These are phyloP conservation scores for Orchesellides sinensis DNA, from an alignment of 2,888 invertebrate genomes.

Conservation along the genomic window DNA sequence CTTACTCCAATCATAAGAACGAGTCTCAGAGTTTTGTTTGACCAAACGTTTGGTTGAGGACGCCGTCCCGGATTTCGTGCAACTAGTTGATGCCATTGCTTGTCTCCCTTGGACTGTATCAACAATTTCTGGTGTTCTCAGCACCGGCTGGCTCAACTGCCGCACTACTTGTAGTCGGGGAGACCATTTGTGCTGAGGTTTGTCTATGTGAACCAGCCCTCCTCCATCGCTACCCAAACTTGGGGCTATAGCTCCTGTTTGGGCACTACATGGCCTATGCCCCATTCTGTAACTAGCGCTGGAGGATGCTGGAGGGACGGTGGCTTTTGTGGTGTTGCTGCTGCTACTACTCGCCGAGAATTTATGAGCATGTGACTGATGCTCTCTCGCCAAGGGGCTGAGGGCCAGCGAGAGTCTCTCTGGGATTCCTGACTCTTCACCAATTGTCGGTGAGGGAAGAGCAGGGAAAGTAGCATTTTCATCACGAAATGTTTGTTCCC, in stretches of 20 bases:
- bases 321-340: background rate
- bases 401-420: conserved; percentile 54
- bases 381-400: conserved; percentile 47
- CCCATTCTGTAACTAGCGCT: background rate
- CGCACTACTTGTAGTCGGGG: conserved; percentile 55
- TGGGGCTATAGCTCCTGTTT: background rate
- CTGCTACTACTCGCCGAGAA: conserved; percentile 23
- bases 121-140: conserved; percentile 55
- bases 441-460: conserved; percentile 71
- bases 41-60: conserved; percentile 25
- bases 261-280: no score
- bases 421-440: conserved; percentile 58
- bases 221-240: background rate
- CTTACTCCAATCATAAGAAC: conserved; percentile 60
- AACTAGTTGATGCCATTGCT: conserved; percentile 20
- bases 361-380: conserved; percentile 22
- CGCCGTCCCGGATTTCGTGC: background rate
- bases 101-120: background rate
- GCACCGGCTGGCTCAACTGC: conserved; percentile 59
- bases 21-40: conserved; percentile 59
- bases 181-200: conserved; percentile 45
- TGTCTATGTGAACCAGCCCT: no score
- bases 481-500: conserved; percentile 68
- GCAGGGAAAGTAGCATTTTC: conserved; percentile 63
- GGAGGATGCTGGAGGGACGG: conserved; percentile 12